These are phyloP conservation scores for Rhodophaea formosa DNA, from an alignment of 2,888 invertebrate species.

Conservation along the genomic window DNA sequence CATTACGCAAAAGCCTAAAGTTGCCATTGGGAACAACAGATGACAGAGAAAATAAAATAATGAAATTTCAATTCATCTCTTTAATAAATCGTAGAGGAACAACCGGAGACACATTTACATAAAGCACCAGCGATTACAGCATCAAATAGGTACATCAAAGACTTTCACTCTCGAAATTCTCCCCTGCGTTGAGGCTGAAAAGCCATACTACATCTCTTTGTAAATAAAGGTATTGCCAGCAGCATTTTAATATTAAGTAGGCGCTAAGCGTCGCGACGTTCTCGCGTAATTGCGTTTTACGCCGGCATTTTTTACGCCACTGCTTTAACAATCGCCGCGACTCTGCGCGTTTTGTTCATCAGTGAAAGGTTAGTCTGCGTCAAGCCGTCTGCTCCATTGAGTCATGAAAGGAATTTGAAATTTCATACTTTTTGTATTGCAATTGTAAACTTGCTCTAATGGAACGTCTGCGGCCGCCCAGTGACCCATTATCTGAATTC, in stretches of 20 bases:
- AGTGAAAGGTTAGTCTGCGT: slow-evolving; percentile 9
- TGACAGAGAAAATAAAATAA: too few species aligned
- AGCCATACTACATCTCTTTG: not conserved
- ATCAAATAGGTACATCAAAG: not conserved
- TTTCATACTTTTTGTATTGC: not conserved
- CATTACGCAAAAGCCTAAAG: too few species aligned
- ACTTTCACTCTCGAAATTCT: not conserved
- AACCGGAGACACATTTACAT: too few species aligned
- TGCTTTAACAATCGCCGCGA: slow-evolving; percentile 15
- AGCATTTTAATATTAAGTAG: slow-evolving; percentile 8
- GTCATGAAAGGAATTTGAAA: slow-evolving; percentile 2
- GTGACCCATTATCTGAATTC: too few species aligned
- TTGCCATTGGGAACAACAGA: too few species aligned
- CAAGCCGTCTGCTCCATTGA: not conserved
- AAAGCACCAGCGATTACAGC: not conserved
- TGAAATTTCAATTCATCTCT: too few species aligned
- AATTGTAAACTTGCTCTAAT: not conserved
- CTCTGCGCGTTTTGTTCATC: slow-evolving; percentile 1
- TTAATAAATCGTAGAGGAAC: too few species aligned
- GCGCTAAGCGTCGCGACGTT: slow-evolving; percentile 5
- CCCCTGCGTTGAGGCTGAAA: not conserved
- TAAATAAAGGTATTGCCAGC: too few species aligned
- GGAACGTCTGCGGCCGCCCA: too few species aligned
- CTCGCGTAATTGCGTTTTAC: slow-evolving; percentile 16
- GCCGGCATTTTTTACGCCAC: slow-evolving; percentile 11